Conservation (phyloP, 2,888 invertebrate species). For the Macaria liturata region DNA sequence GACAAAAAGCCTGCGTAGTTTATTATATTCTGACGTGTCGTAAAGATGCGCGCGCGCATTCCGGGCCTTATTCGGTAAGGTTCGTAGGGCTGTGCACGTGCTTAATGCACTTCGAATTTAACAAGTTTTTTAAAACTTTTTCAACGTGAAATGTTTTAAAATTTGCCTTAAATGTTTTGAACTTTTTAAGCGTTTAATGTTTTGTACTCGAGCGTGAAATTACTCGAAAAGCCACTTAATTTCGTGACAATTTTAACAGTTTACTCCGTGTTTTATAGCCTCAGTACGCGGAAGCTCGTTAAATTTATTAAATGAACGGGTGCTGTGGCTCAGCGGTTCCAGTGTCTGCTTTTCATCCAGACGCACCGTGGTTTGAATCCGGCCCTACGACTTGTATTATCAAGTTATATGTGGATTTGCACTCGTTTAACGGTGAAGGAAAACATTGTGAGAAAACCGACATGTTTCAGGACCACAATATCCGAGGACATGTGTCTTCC, state of each 20-base stretch:
- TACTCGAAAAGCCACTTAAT: slow-evolving; percentile 13
- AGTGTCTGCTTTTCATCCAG: no score
- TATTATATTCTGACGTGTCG: slow-evolving; percentile 54
- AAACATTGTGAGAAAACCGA: no score
- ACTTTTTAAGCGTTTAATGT: slow-evolving; percentile 3
- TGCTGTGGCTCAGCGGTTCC: not conserved
- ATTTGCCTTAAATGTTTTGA: not conserved
- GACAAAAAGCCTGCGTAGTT: slow-evolving; percentile 43
- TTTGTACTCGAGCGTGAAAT: slow-evolving; percentile 1
- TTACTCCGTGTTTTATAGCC: slow-evolving; percentile 12
- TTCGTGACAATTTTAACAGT: slow-evolving; percentile 13
- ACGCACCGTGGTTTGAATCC: no score
- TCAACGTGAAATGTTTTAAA: not conserved
- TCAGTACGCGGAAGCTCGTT: slow-evolving; percentile 7
- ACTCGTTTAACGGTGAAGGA: no score
- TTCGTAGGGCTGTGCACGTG: slow-evolving; percentile 37
- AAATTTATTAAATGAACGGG: slow-evolving; percentile 7
- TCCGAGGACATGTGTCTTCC: no score
- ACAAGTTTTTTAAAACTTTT: no score
- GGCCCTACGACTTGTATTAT: no score
- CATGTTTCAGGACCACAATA: no score
- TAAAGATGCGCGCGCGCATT: slow-evolving; percentile 50
- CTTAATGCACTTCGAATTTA: slow-evolving; percentile 5
- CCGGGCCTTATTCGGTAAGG: slow-evolving; percentile 42
- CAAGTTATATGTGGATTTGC: no score